Percentiles rank a stretch among this genome's conserved stretches.
Evolutionary conservation across 2,113 vertebrate genomes (phyloP).

Genomic region (Eulemur macaco): DNA sequence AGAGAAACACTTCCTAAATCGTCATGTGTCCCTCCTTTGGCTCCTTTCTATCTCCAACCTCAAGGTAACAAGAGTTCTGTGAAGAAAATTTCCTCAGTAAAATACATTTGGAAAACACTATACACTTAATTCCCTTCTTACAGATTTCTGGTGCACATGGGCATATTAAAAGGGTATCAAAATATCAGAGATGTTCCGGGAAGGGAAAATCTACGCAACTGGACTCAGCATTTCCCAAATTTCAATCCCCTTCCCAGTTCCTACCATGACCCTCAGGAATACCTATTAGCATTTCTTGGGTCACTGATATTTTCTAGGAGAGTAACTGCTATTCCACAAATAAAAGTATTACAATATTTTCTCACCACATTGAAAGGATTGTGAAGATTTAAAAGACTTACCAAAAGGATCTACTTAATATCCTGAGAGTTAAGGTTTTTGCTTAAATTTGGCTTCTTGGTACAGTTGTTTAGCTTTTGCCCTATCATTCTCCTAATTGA

Average conservation of each 20-base stretch:
- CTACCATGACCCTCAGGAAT: not conserved
- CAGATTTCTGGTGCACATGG: not conserved
- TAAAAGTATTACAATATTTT: not conserved
- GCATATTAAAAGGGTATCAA: not conserved
- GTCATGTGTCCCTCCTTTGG: not conserved
- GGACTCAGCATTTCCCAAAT: not conserved
- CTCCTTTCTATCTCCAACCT: not conserved
- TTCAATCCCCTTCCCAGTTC: not conserved
- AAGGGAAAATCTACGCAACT: not conserved
- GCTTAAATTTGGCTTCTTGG: constrained; percentile 86
- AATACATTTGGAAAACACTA: not conserved
- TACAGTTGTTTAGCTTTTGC: constrained; percentile 87
- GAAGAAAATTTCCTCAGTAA: not conserved
- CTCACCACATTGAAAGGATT: not conserved
- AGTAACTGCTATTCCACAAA: not conserved
- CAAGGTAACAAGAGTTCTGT: not conserved
- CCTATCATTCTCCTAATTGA: constrained; percentile 87
- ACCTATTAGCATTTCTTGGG: not conserved
- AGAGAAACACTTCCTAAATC: not conserved
- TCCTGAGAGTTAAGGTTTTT: constrained; percentile 84
- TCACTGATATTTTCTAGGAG: not conserved
- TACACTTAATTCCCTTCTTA: not conserved
- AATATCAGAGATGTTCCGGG: not conserved
- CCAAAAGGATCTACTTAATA: constrained; percentile 81
- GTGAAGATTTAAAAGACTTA: constrained; percentile 72